phyloP scores from a whole-genome alignment of 1,140 invertebrate genomes.

The Scaptomyza pallida region DNA sequence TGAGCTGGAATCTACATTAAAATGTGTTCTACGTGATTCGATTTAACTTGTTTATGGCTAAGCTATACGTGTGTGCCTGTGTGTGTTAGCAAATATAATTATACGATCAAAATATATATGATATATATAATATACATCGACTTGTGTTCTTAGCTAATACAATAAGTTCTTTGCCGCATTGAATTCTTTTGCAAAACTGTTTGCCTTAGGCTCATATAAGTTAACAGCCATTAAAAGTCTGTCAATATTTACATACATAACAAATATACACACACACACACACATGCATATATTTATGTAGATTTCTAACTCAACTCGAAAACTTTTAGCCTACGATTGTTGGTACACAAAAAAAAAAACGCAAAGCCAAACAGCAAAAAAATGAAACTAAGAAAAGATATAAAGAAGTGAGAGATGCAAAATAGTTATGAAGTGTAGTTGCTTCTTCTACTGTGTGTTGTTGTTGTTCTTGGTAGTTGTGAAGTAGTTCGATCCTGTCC shows the following conservation, averaged over 20 bases:
- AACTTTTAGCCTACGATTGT: slow-evolving; percentile 11
- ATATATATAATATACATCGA: no score
- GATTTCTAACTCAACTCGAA: slow-evolving; percentile 10
- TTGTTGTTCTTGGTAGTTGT: slow-evolving; percentile 23
- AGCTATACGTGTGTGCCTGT: background rate
- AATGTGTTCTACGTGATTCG: slow-evolving; percentile 41
- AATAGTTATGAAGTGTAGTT: slow-evolving; percentile 13
- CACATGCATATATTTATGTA: slow-evolving; percentile 39
- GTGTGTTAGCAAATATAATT: no score
- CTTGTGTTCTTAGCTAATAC: background rate
- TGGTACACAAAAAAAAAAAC: slow-evolving; percentile 6
- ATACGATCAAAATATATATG: no score
- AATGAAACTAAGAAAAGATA: no score
- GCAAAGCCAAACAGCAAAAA: background rate
- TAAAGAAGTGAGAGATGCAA: slow-evolving; percentile 7
- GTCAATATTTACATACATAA: slow-evolving; percentile 33
- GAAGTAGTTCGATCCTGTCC: slow-evolving; percentile 16
- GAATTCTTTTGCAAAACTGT: background rate
- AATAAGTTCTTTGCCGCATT: background rate
- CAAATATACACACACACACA: no score
- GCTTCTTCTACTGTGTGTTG: background rate
- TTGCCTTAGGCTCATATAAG: slow-evolving; percentile 17
- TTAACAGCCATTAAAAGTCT: slow-evolving; percentile 46
- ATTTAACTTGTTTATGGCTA: slow-evolving; percentile 35
- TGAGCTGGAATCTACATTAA: slow-evolving; percentile 25